Evolutionary conservation across 2,888 invertebrate species (phyloP), one percentile per base, ranked within the genome.

Genomic region (Polyommatus icarus): DNA sequence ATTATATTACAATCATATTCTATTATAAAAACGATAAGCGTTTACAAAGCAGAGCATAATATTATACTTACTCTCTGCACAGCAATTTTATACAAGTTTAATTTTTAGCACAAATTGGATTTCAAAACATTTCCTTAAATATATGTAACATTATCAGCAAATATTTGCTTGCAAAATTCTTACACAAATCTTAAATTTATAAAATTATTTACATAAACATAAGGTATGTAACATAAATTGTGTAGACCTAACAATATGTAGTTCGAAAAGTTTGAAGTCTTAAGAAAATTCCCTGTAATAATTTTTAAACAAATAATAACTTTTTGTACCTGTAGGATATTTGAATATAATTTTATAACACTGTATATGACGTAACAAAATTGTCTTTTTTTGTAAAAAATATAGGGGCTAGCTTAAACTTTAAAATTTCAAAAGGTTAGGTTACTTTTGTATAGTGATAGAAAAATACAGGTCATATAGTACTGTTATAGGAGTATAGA

Each of bases 291-390:
- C 67, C 67, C 67, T 67, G 67, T 67, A 67, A 29, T 12, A 29
- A 67, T 67, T 67, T 67, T 67, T 4, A 67, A 67, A 67, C 29
- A 32, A 67, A 29, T 29, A 67, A 20, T 15, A 29, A 29, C 24
- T 67, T 67, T 29, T 67, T 67, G 18, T 67, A 67, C 67, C 67
- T 29, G 67, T 67, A 67, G 67, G 15, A 67, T 67, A 0, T 67
- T 7, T 32, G 29, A 67, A 32, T 67, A 67, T 29, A 29, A 10
- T 4, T 67, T 67, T 29, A 61, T 29, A 29, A 29, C 67, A 67
- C 18, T 32, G 67, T 67, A 67, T 29, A 67, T 7, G 6, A n/a
- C 29, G 67, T 67, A 67, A 67, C 67, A 10, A 67, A 67, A 32
- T 10, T 32, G 32, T 67, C 24, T 32, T 15, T 67, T 61, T 24